Base-by-base conservation (phyloP, 1,140 invertebrate genomes). In the Pomacea maculata region DNA sequence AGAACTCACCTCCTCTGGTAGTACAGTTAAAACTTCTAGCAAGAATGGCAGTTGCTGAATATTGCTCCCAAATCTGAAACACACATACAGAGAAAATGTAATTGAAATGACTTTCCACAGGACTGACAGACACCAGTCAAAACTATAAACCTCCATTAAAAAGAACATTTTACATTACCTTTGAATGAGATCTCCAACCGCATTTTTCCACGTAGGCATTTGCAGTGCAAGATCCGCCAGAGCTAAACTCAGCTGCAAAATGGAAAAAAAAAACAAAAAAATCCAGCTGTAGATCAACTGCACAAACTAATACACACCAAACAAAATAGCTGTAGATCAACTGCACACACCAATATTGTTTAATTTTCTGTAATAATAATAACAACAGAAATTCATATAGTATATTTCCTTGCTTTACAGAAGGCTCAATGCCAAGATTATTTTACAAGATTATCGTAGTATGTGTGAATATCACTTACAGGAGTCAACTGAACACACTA, bases 201-300 rank as follows among this genome's bases (percentile, higher is more conserved):
- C 96, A 87, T 95, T 95, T 87, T 96, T 94, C 98, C 98, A 99
- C 2, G 95, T 92, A 45, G 95, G 93, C 95, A 99, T 98, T 91
- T 99, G 96, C n/a, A 99, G 92, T 14, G 96, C 95, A 82, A 99
- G 92, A 92, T 99, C 97, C 52, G 97, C 96, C 55, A 99, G 90
- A 17, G 98, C 97, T 72, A 99, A 90, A 89, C 96, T 97, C 61
- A 99, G 92, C 94, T 95, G 90, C 78, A 92, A 91, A 85, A 75
- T 84, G 80, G 25, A 25, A 25, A 25, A 77, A 83, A 85, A 67
- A 25, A 25, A 25, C 75, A 83, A 85, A 67, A 78, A 10, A 45
- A 68, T 11, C 34, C 1, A 45, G 55, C 55, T 57, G 55, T 57
- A 57, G 55, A 14, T 14, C 9, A 57, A 57, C 55, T 9, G 55